Base-by-base conservation (phyloP, 2,113 vertebrate species). In the Neoarius graeffei region DNA sequence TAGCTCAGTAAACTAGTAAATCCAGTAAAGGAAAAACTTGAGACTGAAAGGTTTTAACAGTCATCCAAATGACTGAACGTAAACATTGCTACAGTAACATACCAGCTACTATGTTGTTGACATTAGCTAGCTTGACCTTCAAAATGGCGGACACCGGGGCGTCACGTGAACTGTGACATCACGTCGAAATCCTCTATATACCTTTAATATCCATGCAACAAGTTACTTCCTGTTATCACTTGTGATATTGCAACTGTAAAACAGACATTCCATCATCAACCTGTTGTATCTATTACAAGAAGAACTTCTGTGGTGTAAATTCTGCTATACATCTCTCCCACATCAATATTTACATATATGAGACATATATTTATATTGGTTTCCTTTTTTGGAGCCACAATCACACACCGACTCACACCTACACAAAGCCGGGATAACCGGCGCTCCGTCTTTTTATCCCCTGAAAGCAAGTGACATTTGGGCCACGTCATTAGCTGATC, bases 401-500 rank as follows among this genome's bases (percentile, higher is more conserved):
- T 30, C n/a, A 9, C 85, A 48, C 20, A 76, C 23, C 9, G 14
- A 60, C 59, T 83, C 15, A 9, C 77, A 81, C 42, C 74, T 56
- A 73, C 64, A 52, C 64, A 48, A 30, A 88, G 25, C 66, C n/a
- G 69, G 60, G 67, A 80, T 83, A 82, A 83, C 17, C 42, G 19
- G 30, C 23, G 42, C 56, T 56, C 86, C 5, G 14, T 88, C 50
- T 85, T 81, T 82, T 89, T 74, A 89, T 87, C 82, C 52, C 10
- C n/a, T 67, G 76, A 84, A 90, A 88, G 85, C 81, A n/a, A 27
- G 85, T 85, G 88, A 87, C 87, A 87, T 90, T 89, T 89, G 77
- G 85, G 83, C 87, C 83, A 82, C 54, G 83, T 90, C 89, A 90
- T 90, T 90, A 89, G 74, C 74, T 77, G 85, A 89, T 87, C 87